Percentiles rank a stretch among this genome's conserved stretches.
These are phyloP conservation scores for Smutsia temminckii DNA, from an alignment of 2,797 vertebrate species.

Conservation along the genomic window DNA sequence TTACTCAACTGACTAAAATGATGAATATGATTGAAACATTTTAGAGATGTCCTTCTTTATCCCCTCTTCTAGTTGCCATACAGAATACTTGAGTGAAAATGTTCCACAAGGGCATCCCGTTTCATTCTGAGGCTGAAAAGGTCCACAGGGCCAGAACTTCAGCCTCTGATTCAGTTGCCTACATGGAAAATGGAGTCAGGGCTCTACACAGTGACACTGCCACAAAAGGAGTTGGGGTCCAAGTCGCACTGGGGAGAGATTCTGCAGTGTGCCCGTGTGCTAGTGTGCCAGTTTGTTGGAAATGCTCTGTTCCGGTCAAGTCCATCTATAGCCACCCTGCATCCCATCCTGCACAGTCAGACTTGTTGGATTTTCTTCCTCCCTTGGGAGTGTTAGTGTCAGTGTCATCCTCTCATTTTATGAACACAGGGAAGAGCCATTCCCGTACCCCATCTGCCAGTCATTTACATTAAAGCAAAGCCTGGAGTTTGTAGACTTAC, in stretches of 20 bases:
- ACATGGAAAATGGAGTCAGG: conserved; percentile 5
- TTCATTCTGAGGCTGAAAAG: conserved; percentile 43
- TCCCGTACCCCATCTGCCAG: background rate
- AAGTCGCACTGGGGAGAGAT: background rate
- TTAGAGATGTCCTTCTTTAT: background rate
- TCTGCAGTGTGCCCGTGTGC: background rate
- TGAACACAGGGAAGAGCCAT: background rate
- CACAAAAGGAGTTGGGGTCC: background rate
- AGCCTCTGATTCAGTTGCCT: conserved; percentile 31
- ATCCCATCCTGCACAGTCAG: background rate
- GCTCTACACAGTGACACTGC: background rate
- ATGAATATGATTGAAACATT: too few species aligned
- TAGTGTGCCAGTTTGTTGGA: background rate
- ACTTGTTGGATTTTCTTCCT: background rate
- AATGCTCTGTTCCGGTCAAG: background rate
- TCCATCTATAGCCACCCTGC: background rate
- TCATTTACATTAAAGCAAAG: background rate
- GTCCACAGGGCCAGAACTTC: background rate
- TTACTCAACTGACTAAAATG: background rate
- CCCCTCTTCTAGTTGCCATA: background rate
- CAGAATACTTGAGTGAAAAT: background rate
- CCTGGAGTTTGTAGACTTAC: background rate
- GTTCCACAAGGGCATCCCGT: background rate
- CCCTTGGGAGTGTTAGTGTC: background rate
- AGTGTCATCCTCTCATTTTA: background rate